These are phyloP conservation scores for Epinephelus fuscoguttatus DNA, from an alignment of 2,113 vertebrate species.

Conservation along the genomic window DNA sequence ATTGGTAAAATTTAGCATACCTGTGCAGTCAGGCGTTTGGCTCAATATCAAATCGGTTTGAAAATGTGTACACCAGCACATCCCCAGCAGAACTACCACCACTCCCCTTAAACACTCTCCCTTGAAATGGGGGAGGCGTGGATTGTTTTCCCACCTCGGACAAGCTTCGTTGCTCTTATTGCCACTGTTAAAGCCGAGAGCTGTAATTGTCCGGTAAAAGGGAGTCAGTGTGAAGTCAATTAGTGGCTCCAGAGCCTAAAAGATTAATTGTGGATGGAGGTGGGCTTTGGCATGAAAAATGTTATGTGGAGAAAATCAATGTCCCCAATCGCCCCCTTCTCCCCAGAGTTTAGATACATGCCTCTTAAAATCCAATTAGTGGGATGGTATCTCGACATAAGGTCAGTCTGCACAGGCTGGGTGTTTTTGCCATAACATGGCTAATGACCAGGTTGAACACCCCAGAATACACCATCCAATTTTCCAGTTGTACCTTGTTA, in stretches of 20 bases:
- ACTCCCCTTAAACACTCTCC: not conserved
- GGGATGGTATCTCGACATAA: constrained; percentile 25
- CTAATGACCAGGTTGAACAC: constrained; percentile 28
- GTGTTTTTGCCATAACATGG: constrained; percentile 25
- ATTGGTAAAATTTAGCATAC: too few relatives aligned
- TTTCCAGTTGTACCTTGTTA: not conserved
- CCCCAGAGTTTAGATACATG: constrained; percentile 38
- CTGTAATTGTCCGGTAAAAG: constrained; percentile 30
- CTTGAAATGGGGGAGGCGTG: not conserved
- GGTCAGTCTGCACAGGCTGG: constrained; percentile 36
- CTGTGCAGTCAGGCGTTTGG: too few relatives aligned
- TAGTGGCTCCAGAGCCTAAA: constrained; percentile 32
- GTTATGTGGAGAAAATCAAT: constrained; percentile 51
- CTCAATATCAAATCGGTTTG: too few relatives aligned
- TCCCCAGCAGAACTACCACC: not conserved
- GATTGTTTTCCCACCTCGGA: constrained; percentile 3
- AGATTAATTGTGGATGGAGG: constrained; percentile 60
- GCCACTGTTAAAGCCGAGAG: constrained; percentile 12
- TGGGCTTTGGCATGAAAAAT: constrained; percentile 58
- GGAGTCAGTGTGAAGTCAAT: constrained; percentile 55
- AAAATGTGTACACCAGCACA: too few relatives aligned
- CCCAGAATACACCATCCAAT: not conserved
- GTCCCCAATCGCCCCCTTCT: constrained; percentile 19
- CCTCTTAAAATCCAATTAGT: constrained; percentile 62
- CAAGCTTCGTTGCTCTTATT: not conserved